phyloP scores from a whole-genome alignment of 2,888 invertebrate species.

The Empis livida region DNA sequence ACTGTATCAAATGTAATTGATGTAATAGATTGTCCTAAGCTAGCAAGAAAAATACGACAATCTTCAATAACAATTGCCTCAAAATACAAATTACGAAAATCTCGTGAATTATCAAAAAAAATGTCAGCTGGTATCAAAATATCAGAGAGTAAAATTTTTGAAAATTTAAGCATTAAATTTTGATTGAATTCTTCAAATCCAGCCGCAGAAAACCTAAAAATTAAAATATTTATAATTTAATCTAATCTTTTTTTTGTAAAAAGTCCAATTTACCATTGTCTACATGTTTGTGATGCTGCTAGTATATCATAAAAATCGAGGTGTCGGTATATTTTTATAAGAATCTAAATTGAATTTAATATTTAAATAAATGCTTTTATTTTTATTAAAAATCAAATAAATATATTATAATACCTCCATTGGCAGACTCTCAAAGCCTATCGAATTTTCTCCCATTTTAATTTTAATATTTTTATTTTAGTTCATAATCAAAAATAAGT shows the following conservation, averaged over 20 bases:
- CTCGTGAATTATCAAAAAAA: not conserved
- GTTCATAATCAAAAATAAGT: too few species aligned
- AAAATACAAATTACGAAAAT: not conserved
- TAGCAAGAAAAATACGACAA: not conserved
- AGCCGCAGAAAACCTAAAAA: not conserved
- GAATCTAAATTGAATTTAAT: not conserved
- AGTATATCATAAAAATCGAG: not conserved
- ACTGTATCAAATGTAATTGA: not conserved
- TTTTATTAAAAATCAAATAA: too few species aligned
- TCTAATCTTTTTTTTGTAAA: too few species aligned
- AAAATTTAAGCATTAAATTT: not conserved
- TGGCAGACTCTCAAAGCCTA: too few species aligned
- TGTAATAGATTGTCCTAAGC: not conserved
- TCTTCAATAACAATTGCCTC: not conserved
- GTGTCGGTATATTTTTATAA: not conserved
- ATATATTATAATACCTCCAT: too few species aligned
- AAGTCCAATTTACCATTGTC: not conserved
- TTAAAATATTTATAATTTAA: too few species aligned
- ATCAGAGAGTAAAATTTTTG: not conserved
- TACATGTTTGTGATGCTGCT: not conserved
- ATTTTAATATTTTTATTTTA: too few species aligned
- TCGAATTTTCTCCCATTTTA: too few species aligned
- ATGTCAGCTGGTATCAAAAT: not conserved
- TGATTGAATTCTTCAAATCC: not conserved
- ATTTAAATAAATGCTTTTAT: too few species aligned